Evolutionary conservation across 1,140 invertebrate species (phyloP).

Genomic region (Ditylenchus dipsaci): DNA sequence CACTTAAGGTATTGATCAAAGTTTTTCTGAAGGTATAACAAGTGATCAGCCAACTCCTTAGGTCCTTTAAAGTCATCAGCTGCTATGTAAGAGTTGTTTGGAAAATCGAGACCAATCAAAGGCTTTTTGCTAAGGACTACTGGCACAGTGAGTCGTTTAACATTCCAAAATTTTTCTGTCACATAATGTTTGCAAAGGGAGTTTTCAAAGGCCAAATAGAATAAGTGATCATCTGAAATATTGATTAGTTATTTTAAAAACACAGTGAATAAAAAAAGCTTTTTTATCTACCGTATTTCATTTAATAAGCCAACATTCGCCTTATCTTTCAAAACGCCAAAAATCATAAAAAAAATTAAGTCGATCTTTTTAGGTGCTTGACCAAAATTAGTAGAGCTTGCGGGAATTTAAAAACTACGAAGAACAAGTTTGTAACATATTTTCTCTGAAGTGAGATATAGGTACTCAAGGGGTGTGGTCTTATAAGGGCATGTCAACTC

Average conservation of each 20-base stretch:
- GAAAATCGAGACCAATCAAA: slow-evolving; percentile 16
- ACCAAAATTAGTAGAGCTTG: no score
- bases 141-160: slow-evolving; percentile 14
- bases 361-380: no score
- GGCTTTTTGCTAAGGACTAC: slow-evolving; percentile 16
- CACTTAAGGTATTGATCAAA: slow-evolving; percentile 14
- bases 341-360: no score
- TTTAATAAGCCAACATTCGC: no score
- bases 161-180: slow-evolving; percentile 56
- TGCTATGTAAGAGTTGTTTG: slow-evolving; percentile 22
- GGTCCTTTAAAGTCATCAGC: slow-evolving; percentile 22
- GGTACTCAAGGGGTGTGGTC: no score
- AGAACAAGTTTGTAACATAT: no score
- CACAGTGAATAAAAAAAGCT: no score
- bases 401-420: no score
- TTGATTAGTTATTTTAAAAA: not conserved
- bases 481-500: no score
- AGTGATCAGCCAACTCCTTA: slow-evolving; percentile 7
- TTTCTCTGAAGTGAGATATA: no score
- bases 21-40: slow-evolving; percentile 8
- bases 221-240: slow-evolving; percentile 35
- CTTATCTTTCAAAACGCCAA: no score
- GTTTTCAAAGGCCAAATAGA: slow-evolving; percentile 59
- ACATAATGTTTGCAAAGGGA: slow-evolving; percentile 57
- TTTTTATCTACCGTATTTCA: no score